Evolutionary conservation across 2,888 invertebrate genomes (phyloP), one percentile per base, ranked within the genome.

Genomic region (Antheraea yamamai): DNA sequence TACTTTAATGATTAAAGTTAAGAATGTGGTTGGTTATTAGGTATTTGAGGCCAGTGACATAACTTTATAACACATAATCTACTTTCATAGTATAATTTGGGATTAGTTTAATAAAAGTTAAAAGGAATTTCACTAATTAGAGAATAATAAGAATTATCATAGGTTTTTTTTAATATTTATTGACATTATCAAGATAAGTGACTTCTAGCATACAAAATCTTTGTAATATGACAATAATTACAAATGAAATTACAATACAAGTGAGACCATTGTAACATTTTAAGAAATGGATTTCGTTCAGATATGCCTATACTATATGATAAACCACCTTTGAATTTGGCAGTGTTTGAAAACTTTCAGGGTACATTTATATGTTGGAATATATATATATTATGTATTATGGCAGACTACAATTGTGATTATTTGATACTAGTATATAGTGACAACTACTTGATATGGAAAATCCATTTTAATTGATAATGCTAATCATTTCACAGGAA

Each of bases 161-260:
- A 81, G 83, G 84, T 88, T 88, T 88, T 89, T 88, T 23, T 61
- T 23, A 89, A 87, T 84, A 92, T 93, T 88, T 94, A 94, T 91
- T 93, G 91, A 91, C 90, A 91, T 90, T 80, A 87, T 92, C 88
- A 93, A 93, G 89, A 88, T 92, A 92, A 91, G 89, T 91, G 88
- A 91, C 89, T 85, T 92, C 89, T 92, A 92, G 88, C 86, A 91
- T 92, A 92, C 26, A 66, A 85, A 91, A 91, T 92, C 88, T 92
- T 90, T 85, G 86, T 89, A 88, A 89, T 91, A 90, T 88, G 88
- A 91, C 90, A 90, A 89, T 91, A 92, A 91, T 92, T 87, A 92
- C 89, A 91, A 90, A 86, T 92, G 88, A 92, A 92, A 92, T 91
- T 91, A 93, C 92, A 82, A 89, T 92, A 94, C 90, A 92, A 91